Evolutionary conservation across 2,888 invertebrate species (phyloP).

Genomic region (Scotopteryx bipunctaria): DNA sequence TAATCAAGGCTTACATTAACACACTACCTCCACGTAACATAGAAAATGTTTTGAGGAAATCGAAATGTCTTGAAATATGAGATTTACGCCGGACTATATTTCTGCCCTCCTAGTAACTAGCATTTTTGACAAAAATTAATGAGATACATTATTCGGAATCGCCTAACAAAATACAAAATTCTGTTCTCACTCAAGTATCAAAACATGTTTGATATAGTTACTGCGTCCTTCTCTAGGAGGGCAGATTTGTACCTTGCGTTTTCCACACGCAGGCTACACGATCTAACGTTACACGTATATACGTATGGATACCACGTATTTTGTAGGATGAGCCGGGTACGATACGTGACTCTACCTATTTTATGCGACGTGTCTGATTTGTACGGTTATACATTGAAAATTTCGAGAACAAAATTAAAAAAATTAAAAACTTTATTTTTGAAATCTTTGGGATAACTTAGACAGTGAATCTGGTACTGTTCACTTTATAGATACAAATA

Average conservation of each 20-base stretch:
- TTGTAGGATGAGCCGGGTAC: slow-evolving; percentile 7
- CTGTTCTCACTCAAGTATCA: no score
- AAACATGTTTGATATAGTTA: no score
- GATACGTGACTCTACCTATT: slow-evolving; percentile 11
- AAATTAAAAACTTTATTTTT: no score
- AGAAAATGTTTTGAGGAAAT: slow-evolving; percentile 4
- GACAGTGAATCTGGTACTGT: no score
- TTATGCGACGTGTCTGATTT: slow-evolving; percentile 1
- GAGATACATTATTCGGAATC: no score
- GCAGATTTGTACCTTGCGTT: slow-evolving; percentile 3
- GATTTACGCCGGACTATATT: slow-evolving; percentile 5
- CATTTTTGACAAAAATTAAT: no score
- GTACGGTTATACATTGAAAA: background rate
- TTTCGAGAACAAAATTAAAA: background rate
- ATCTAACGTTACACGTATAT: background rate
- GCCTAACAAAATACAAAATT: no score
- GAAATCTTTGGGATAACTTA: no score
- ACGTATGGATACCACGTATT: background rate
- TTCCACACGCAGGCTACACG: background rate
- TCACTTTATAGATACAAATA: no score
- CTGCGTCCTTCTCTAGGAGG: no score
- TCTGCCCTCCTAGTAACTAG: no score
- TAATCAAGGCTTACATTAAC: slow-evolving; percentile 6
- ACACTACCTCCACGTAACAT: slow-evolving; percentile 10
- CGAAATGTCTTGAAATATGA: slow-evolving; percentile 14